phyloP scores from a whole-genome alignment of 2,113 vertebrate species.

The Benitochromis conjunctus region DNA sequence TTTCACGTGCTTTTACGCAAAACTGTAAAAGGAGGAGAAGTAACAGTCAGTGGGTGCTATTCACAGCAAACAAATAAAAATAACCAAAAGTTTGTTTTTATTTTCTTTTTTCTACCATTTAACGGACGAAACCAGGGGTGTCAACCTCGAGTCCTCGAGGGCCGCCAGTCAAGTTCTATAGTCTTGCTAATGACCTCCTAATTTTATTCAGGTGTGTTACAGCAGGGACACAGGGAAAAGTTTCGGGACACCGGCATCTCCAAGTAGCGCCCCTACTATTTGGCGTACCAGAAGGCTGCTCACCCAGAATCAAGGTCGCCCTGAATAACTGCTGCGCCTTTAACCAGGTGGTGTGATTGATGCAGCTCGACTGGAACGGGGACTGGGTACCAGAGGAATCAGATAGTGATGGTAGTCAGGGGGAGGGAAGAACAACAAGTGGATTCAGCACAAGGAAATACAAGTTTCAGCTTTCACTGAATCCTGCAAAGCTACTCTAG shows the following conservation, averaged over 20 bases:
- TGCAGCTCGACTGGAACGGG: background rate
- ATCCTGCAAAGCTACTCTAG: background rate
- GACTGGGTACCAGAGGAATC: background rate
- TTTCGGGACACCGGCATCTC: accelerated
- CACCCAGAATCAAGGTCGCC: background rate
- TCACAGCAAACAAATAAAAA: background rate
- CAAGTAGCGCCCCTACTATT: background rate
- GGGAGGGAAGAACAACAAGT: background rate
- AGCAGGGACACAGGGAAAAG: background rate
- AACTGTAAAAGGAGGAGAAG: background rate
- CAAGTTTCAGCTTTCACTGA: background rate
- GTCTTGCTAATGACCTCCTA: background rate
- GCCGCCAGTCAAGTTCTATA: background rate
- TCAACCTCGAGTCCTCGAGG: background rate
- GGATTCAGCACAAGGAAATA: background rate
- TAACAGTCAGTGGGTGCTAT: background rate
- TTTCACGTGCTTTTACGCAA: background rate
- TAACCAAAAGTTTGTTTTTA: background rate
- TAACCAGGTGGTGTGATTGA: background rate
- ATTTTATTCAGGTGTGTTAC: background rate
- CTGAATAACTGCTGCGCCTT: background rate
- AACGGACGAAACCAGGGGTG: background rate
- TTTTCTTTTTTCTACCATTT: background rate
- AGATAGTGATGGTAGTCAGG: background rate
- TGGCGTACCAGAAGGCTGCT: accelerated